These are phyloP conservation scores for Drosophila affinis DNA, from an alignment of 2,888 invertebrate genomes.

Conservation along the genomic window DNA sequence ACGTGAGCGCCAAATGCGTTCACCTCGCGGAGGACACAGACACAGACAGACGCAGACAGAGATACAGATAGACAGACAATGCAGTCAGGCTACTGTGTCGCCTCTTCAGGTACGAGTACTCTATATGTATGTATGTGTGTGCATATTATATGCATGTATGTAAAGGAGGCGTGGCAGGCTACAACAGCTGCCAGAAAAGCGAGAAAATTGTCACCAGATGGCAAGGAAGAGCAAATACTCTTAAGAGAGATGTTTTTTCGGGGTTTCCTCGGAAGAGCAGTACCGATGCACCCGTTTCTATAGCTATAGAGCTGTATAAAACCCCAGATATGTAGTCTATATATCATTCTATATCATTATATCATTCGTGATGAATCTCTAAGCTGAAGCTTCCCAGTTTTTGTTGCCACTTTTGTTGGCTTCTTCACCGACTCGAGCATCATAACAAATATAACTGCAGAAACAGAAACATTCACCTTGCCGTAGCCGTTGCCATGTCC, in stretches of 20 bases:
- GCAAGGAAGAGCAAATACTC: background rate
- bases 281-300: too few relatives aligned
- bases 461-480: background rate
- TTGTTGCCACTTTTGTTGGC: background rate
- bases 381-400: background rate
- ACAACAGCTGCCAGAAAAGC: constrained; percentile 48
- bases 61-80: constrained; percentile 48
- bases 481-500: constrained; percentile 4
- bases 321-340: too few relatives aligned
- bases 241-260: background rate
- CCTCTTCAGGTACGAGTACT: background rate
- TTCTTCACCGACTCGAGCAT: background rate
- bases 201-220: background rate
- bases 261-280: too few relatives aligned
- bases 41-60: constrained; percentile 48
- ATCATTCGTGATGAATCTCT: background rate
- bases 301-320: too few relatives aligned
- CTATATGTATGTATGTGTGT: background rate
- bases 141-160: too few relatives aligned
- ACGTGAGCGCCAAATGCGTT: constrained; percentile 48
- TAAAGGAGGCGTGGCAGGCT: constrained; percentile 26
- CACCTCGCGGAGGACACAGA: constrained; percentile 48
- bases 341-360: too few relatives aligned
- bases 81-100: constrained; percentile 37
- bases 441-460: constrained; percentile 2